These are phyloP conservation scores for Tetramorium alpestre DNA, from an alignment of 1,140 invertebrate species.

Conservation along the genomic window DNA sequence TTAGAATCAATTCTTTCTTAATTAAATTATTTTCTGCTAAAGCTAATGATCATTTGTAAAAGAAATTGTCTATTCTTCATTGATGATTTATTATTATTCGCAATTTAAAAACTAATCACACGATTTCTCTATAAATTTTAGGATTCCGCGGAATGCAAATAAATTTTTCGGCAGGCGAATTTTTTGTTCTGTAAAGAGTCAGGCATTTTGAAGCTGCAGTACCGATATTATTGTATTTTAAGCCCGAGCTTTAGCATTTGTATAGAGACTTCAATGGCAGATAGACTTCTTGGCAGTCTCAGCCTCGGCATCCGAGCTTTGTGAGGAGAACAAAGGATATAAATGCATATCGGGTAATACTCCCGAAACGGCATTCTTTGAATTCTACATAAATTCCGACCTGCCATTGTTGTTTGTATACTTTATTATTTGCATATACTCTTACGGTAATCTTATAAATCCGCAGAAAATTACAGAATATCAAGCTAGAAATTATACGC, in stretches of 20 bases:
- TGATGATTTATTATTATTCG: neutral
- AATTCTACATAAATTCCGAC: conserved; percentile 41
- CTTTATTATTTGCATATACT: neutral
- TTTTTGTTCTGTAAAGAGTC: neutral
- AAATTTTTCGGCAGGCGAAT: neutral
- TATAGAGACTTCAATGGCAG: conserved; percentile 20
- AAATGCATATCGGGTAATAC: conserved; percentile 29
- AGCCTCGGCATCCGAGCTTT: conserved; percentile 35
- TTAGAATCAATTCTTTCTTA: neutral
- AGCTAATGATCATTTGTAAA: neutral
- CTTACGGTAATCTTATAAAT: neutral
- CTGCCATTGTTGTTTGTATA: neutral
- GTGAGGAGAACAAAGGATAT: conserved; percentile 35
- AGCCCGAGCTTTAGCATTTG: conserved; percentile 3
- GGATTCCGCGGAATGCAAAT: neutral
- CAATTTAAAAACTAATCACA: neutral
- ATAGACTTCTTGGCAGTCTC: conserved; percentile 34
- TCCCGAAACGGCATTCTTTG: conserved; percentile 27
- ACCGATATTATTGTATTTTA: conserved; percentile 39
- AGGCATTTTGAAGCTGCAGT: neutral
- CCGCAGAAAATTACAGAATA: neutral
- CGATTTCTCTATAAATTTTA: neutral
- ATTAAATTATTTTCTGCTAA: neutral
- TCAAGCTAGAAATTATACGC: neutral
- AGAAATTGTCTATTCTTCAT: neutral